These are phyloP conservation scores for Condylostylus longicornis DNA, from an alignment of 1,140 invertebrate genomes.

Conservation along the genomic window DNA sequence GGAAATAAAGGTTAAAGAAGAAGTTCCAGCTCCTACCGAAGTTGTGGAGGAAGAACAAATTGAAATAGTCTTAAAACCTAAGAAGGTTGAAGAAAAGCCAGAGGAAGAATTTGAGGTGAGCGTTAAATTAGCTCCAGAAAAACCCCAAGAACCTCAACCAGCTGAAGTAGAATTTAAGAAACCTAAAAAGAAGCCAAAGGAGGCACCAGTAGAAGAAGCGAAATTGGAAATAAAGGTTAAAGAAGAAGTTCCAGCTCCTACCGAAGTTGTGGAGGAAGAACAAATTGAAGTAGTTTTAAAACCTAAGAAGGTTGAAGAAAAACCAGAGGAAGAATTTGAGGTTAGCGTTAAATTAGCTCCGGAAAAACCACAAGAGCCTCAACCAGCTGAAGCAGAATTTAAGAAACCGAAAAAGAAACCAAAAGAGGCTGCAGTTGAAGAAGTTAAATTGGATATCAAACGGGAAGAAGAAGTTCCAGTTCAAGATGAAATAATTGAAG, in stretches of 20 bases:
- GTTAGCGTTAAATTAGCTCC: conserved; percentile 11
- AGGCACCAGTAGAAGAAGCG: conserved; percentile 2
- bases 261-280: conserved; percentile 3
- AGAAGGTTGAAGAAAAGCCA: not conserved
- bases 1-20: conserved; percentile 5
- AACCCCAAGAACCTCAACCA: not conserved
- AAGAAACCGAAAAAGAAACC: conserved; percentile 18
- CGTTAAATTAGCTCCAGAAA: not conserved
- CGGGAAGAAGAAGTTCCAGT: conserved; percentile 4
- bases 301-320: no score
- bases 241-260: no score
- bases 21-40: not conserved
- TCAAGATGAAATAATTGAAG: conserved; percentile 10
- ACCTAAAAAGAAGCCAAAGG: conserved; percentile 1
- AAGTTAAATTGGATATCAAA: conserved; percentile 2
- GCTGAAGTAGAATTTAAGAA: conserved; percentile 2
- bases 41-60: not conserved
- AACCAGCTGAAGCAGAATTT: conserved; percentile 19
- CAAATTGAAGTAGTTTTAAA: conserved; percentile 4
- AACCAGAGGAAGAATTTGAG: conserved; percentile 3
- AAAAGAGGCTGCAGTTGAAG: conserved; percentile 14
- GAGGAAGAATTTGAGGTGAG: not conserved
- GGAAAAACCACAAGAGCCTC: conserved; percentile 13
- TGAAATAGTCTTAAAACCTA: not conserved
- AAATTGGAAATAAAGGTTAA: no score